Evolutionary conservation across 2,797 vertebrate genomes (phyloP).

Genomic region (Rachycentron canadum): DNA sequence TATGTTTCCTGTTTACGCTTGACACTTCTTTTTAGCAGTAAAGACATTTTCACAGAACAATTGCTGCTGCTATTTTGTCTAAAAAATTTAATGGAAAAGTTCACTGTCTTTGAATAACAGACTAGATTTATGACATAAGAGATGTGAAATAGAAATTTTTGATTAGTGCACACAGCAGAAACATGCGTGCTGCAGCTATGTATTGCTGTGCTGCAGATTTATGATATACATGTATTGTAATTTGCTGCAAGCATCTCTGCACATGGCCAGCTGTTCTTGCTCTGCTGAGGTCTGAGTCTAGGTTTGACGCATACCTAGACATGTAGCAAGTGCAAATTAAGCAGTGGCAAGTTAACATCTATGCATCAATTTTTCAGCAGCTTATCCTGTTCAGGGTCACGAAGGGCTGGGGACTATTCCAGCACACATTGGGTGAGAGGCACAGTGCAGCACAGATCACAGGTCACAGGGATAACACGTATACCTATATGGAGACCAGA

Average conservation of each 20-base stretch:
- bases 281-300: background rate
- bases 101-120: too few species aligned
- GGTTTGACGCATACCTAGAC: constrained; percentile 43
- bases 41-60: too few species aligned
- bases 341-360: constrained; percentile 30
- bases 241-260: background rate
- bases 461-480: background rate
- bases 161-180: background rate
- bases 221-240: background rate
- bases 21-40: background rate
- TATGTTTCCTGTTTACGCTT: background rate
- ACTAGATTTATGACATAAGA: too few species aligned
- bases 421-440: background rate
- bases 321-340: constrained; percentile 42
- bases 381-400: constrained; percentile 47
- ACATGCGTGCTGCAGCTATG: background rate
- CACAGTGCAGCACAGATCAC: background rate
- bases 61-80: background rate
- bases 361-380: constrained; percentile 43
- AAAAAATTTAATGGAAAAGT: background rate
- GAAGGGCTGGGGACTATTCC: background rate
- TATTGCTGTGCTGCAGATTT: background rate
- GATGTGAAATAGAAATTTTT: background rate
- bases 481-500: too few species aligned
- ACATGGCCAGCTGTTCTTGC: background rate